These are phyloP conservation scores for Cariama cristata DNA, from an alignment of 2,113 vertebrate species.

Conservation along the genomic window DNA sequence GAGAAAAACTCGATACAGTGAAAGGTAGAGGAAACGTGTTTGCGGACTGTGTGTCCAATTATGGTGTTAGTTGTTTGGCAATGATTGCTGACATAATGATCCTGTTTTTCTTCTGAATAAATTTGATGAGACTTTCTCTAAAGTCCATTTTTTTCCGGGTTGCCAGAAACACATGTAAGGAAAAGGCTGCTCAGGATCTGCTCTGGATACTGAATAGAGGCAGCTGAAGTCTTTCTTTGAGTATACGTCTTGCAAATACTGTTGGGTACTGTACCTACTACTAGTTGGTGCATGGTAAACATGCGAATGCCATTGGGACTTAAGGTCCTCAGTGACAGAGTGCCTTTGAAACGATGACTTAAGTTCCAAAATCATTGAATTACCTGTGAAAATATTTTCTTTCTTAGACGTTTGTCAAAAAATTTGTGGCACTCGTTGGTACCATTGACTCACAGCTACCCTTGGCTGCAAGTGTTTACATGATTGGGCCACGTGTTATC, in stretches of 20 bases:
- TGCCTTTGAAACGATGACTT: neutral
- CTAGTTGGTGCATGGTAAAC: neutral
- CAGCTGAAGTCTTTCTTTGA: neutral
- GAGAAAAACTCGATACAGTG: neutral
- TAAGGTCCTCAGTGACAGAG: neutral
- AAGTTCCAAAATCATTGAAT: neutral
- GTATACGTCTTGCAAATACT: neutral
- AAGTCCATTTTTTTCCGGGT: neutral
- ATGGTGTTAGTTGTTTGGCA: neutral
- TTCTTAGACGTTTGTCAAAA: neutral
- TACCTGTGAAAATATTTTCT: neutral
- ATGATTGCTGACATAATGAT: neutral
- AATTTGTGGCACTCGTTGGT: fast-evolving
- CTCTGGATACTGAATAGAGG: neutral
- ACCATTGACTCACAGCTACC: fast-evolving
- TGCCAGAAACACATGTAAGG: neutral
- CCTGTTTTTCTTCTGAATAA: neutral
- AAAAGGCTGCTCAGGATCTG: neutral
- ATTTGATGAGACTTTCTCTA: neutral
- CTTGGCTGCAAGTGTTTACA: neutral
- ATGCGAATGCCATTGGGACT: neutral
- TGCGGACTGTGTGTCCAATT: neutral
- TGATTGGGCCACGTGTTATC: neutral
- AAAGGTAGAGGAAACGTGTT: neutral
- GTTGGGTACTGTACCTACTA: neutral